A percentile compares a stretch with the other conserved stretches of the same genome.
Conservation (phyloP, 2,113 vertebrate species). For the Tenebrosternarchus preto region DNA sequence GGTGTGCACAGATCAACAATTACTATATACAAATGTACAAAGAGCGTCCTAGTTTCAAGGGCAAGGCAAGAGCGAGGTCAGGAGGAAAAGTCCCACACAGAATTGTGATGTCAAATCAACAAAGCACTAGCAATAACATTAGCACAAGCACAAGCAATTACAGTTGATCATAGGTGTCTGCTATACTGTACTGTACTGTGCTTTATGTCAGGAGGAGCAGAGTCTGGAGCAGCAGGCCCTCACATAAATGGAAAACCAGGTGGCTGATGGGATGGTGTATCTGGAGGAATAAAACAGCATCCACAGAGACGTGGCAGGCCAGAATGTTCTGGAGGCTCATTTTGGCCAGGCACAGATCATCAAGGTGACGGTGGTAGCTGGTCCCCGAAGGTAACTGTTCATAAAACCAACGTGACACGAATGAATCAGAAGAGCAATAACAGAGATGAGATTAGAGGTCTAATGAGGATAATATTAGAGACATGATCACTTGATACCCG, state of each 20-base stretch:
- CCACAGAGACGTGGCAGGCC: constrained; percentile 73
- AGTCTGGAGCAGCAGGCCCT: constrained; percentile 44
- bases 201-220: constrained; percentile 55
- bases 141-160: no score
- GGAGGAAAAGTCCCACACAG: no score
- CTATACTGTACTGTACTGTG: no score
- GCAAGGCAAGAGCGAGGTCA: no score
- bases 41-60: no score
- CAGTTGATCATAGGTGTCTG: no score
- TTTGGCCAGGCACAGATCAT: constrained; percentile 73
- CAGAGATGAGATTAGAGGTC: neutral
- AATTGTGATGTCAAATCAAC: no score
- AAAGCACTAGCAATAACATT: no score
- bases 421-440: neutral
- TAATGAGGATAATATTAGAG: no score
- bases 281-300: constrained; percentile 71
- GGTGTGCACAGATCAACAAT: no score
- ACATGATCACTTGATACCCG: no score
- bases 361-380: constrained; percentile 59
- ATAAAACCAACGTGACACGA: neutral
- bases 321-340: constrained; percentile 73
- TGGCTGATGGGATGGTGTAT: constrained; percentile 72
- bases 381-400: neutral
- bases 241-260: constrained; percentile 64
- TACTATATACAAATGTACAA: no score